Conservation (phyloP, 2,113 vertebrate genomes). For the Hemiprocne comata region DNA sequence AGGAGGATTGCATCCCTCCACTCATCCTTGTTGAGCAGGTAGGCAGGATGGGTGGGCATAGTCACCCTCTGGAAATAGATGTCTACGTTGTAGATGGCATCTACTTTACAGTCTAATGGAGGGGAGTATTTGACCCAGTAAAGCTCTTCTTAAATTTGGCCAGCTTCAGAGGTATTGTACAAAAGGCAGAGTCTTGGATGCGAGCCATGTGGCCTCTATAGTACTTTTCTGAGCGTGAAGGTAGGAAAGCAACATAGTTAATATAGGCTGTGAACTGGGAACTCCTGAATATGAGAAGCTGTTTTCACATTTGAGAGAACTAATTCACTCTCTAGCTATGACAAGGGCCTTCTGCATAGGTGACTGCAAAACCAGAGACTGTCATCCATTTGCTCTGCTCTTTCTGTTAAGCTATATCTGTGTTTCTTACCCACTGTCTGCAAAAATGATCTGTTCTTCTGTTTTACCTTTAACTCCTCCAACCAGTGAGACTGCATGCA, state of each 20-base stretch:
- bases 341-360: neutral
- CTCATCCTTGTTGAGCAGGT: neutral
- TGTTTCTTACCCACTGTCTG: neutral
- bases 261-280: neutral
- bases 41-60: neutral
- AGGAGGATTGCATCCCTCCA: neutral
- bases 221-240: neutral
- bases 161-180: neutral
- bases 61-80: neutral
- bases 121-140: neutral
- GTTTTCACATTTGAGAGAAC: neutral
- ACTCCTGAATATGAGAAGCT: neutral
- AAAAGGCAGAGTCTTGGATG: neutral
- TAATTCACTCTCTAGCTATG: neutral
- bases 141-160: neutral
- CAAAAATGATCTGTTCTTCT: neutral
- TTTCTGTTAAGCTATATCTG: neutral
- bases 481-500: neutral
- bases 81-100: neutral
- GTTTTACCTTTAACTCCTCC: neutral
- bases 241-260: neutral
- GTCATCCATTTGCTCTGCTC: neutral
- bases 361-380: neutral
- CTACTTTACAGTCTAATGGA: neutral
- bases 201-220: neutral